Base-by-base conservation (phyloP, 1,140 invertebrate genomes). In the Drosophila paulistorum region DNA sequence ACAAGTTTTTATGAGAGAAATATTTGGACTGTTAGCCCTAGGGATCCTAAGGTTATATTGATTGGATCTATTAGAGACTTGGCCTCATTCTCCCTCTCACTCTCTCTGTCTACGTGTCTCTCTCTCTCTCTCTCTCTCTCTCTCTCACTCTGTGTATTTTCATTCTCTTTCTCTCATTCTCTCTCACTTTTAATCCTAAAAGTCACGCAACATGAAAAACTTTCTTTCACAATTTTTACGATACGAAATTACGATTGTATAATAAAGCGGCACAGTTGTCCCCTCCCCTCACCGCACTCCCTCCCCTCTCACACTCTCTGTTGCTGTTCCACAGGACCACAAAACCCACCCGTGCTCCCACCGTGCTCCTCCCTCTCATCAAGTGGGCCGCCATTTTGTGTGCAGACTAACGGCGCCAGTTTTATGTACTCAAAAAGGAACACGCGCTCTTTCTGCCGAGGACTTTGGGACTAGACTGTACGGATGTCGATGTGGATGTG, bases 201-300 rank as follows among this genome's bases (percentile, higher is more conserved):
- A 51, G 45, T 51, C 83, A 86, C 83, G 83, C 83, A 86, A 86
- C 83, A 87, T 79, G 83, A 86, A 86, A 51, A 86, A 86, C 71
- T 87, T 86, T 86, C 83, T 82, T 83, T 78, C 67, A 83, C 83
- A 87, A 87, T 86, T 87, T 86, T 86, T 86, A 86, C 83, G 83
- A 86, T 87, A 83, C 83, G 83, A 87, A 86, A 86, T 86, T 87
- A 86, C 83, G 83, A 86, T 87, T 86, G 83, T 86, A 86, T 86
- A 86, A 86, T 86, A 86, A 86, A 86, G 83, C 83, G 66, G 42
- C 30, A 41, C 67, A 74, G 65, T 63, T 65, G 30, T 30, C 30
- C 30, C 30, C 14, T 55, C 30, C 62, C 14, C 17, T 33, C 55
- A 60, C 42, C n/a, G 14, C 13, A 11, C 10, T 11, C 3, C 1